phyloP scores from a whole-genome alignment of 2,113 vertebrate species.

The Pedionomus torquatus region DNA sequence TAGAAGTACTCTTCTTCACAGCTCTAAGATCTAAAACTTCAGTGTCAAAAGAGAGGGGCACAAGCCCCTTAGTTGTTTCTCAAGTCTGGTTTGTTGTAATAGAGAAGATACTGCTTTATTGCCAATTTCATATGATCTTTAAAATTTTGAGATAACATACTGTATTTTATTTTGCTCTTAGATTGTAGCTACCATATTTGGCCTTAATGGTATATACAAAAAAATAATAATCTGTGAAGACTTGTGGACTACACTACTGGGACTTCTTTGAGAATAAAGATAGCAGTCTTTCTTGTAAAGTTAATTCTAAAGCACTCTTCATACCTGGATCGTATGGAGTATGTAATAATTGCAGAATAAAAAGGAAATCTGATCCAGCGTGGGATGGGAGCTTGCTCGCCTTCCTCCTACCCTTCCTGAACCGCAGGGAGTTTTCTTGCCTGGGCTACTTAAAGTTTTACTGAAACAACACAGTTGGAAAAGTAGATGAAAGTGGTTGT shows the following conservation, averaged over 20 bases:
- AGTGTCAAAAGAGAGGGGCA: accelerated
- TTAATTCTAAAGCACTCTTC: neutral
- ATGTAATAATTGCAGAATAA: neutral
- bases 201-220: neutral
- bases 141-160: neutral
- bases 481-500: neutral
- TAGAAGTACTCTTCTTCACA: neutral
- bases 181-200: neutral
- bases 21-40: neutral
- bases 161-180: neutral
- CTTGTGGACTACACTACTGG: neutral
- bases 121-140: neutral
- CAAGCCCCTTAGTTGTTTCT: neutral
- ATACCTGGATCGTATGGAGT: neutral
- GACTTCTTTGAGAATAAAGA: neutral
- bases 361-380: neutral
- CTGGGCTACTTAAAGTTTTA: neutral
- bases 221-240: neutral
- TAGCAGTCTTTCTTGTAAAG: neutral
- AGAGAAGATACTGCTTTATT: neutral
- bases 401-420: neutral
- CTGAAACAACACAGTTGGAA: neutral
- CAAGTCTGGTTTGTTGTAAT: neutral
- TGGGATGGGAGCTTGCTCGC: neutral
- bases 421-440: neutral